Conservation (phyloP, 2,888 invertebrate species). For the Anthophora plumipes region DNA sequence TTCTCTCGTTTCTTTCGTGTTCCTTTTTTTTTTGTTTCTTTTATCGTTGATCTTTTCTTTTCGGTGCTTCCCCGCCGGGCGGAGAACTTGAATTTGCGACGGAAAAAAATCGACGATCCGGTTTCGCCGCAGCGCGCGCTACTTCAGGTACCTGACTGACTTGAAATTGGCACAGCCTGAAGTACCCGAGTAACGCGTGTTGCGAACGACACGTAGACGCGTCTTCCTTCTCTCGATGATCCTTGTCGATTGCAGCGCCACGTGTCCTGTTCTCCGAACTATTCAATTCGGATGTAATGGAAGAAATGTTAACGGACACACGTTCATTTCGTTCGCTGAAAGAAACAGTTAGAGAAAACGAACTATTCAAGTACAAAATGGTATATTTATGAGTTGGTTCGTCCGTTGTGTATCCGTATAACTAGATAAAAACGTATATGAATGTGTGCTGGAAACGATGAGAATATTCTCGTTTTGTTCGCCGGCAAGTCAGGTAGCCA, state of each 20-base stretch:
- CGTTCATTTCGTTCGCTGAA: not conserved
- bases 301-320: conserved; percentile 1
- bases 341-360: not conserved
- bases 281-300: not conserved
- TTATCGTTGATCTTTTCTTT: conserved; percentile 30
- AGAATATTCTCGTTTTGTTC: not conserved
- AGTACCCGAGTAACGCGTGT: conserved; percentile 96
- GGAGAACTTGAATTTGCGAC: not conserved
- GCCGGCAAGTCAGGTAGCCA: not conserved
- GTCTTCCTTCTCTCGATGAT: conserved; percentile 1
- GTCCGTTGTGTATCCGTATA: not conserved
- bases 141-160: conserved; percentile 99
- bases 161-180: conserved; percentile 88
- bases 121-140: conserved; percentile 93
- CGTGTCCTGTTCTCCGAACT: not conserved
- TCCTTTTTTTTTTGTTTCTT: conserved; percentile 22
- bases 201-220: conserved; percentile 85
- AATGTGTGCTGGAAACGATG: not conserved
- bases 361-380: no score
- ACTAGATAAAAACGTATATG: not conserved
- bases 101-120: conserved; percentile 45
- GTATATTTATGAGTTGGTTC: not conserved
- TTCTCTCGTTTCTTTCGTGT: conserved; percentile 10
- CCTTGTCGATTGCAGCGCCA: not conserved
- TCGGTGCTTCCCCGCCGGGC: no score